Evolutionary conservation across 2,888 invertebrate species (phyloP).

Genomic region (Stenichneumon culpator): DNA sequence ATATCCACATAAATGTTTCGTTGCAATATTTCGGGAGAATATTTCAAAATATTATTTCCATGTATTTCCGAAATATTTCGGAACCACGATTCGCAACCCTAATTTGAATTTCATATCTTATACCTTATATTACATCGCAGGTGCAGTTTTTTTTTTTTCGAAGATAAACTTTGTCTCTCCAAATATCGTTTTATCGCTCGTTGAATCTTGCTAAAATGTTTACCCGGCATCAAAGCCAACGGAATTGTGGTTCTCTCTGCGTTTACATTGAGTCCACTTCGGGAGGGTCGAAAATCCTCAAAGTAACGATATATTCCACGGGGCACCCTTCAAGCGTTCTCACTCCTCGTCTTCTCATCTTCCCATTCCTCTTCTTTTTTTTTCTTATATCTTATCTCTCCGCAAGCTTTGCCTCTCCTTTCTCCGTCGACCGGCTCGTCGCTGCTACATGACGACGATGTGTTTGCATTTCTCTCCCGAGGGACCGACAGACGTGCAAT

Average conservation of each 20-base stretch:
- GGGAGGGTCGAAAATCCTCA: constrained; percentile 77
- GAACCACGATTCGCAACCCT: not conserved
- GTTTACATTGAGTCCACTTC: constrained; percentile 72
- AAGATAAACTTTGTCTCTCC: constrained; percentile 38
- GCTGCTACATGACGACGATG: constrained; percentile 67
- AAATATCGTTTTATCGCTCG: constrained; percentile 57
- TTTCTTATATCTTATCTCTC: constrained; percentile 29
- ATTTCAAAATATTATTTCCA: too few species aligned
- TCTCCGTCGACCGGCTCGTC: constrained; percentile 63
- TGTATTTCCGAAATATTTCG: too few species aligned
- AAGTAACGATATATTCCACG: constrained; percentile 75
- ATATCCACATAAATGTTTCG: too few species aligned
- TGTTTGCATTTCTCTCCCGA: constrained; percentile 83
- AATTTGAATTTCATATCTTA: constrained; percentile 8
- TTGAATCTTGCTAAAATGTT: constrained; percentile 74
- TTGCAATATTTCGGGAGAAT: too few species aligned
- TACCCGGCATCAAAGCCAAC: constrained; percentile 75
- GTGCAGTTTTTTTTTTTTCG: not conserved
- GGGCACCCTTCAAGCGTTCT: constrained; percentile 61
- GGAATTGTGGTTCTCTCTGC: constrained; percentile 73
- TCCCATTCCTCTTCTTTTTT: constrained; percentile 15
- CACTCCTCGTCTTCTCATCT: constrained; percentile 37
- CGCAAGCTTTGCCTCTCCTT: constrained; percentile 54
- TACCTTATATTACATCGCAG: not conserved
- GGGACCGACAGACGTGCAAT: constrained; percentile 79